Evolutionary conservation across 1,140 invertebrate genomes (phyloP).

Genomic region (Matsumurasca onukii): DNA sequence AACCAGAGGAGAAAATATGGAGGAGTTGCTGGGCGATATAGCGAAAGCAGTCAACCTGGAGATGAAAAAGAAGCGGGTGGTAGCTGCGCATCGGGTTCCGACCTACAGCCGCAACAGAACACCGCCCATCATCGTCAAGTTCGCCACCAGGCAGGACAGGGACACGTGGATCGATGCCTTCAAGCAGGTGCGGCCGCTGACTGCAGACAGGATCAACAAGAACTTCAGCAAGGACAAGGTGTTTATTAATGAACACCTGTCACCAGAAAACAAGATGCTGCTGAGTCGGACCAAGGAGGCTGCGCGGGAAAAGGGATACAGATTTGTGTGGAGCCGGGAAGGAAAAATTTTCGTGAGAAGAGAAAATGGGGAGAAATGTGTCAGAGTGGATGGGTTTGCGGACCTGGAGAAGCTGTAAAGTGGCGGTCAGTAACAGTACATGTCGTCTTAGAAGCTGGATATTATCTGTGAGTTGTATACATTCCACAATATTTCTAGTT

Average conservation of each 20-base stretch:
- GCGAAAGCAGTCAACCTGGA: not conserved
- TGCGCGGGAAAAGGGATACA: not conserved
- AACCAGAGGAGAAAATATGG: not conserved
- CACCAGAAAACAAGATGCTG: not conserved
- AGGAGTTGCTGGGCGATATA: not conserved
- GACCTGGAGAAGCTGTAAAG: constrained; percentile 1
- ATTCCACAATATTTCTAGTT: not conserved
- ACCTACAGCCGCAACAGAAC: not conserved
- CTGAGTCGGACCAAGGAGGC: not conserved
- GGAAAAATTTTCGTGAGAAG: not conserved
- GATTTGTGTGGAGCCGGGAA: constrained; percentile 1
- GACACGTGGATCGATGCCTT: not conserved
- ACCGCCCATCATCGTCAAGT: no score
- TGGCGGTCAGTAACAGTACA: not conserved
- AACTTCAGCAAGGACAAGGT: no score
- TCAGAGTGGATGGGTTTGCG: not conserved
- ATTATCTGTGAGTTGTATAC: not conserved
- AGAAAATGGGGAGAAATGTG: not conserved
- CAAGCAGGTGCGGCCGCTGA: not conserved
- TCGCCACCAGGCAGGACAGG: not conserved
- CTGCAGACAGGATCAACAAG: not conserved
- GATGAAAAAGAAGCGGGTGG: not conserved
- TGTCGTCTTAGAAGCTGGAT: not conserved
- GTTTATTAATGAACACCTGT: no score
- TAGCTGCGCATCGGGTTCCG: not conserved